Conservation (phyloP, 2,797 vertebrate genomes). For the Alexandromys oeconomus region DNA sequence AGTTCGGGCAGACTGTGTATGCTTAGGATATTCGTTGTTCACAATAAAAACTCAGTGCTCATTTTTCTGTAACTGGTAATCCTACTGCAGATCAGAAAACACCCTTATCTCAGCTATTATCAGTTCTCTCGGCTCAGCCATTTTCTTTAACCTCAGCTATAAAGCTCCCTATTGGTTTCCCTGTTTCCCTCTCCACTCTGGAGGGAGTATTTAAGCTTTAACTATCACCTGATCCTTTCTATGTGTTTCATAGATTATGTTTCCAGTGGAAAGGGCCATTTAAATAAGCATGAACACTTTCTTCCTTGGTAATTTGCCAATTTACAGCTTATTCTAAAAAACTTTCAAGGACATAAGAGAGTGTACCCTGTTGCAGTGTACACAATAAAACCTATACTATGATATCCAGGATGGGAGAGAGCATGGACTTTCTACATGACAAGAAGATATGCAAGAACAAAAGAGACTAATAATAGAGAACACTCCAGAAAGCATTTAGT, state of each 20-base stretch:
- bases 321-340: background rate
- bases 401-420: background rate
- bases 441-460: background rate
- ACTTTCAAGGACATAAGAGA: background rate
- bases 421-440: fast-evolving
- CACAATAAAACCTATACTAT: background rate
- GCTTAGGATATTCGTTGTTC: background rate
- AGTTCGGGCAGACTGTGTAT: background rate
- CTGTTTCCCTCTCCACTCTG: background rate
- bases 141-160: background rate
- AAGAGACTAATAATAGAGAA: too few relatives aligned
- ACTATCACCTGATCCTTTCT: background rate
- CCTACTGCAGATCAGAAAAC: background rate
- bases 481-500: background rate
- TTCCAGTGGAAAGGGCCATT: background rate
- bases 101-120: background rate
- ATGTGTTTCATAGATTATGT: background rate
- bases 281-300: background rate
- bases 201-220: background rate
- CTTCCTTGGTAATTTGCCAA: background rate
- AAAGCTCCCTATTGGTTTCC: background rate
- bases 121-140: background rate
- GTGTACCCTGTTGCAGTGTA: background rate
- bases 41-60: background rate
- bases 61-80: background rate